These are phyloP conservation scores for Oceanodroma tethys DNA, from an alignment of 2,113 vertebrate genomes.

Conservation along the genomic window DNA sequence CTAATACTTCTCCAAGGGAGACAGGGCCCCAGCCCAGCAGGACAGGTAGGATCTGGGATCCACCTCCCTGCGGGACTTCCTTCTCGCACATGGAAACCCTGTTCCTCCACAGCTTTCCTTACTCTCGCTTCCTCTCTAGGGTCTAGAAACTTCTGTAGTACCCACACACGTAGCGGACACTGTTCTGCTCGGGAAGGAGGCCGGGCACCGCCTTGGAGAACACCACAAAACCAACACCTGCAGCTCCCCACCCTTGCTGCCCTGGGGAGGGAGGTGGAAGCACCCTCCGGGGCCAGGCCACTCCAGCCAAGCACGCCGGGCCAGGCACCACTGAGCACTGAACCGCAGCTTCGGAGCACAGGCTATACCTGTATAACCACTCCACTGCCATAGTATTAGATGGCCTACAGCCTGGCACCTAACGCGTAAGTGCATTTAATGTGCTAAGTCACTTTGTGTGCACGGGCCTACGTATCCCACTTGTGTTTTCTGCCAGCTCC, in stretches of 20 bases:
- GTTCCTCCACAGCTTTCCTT: background rate
- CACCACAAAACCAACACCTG: background rate
- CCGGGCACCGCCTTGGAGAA: background rate
- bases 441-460: background rate
- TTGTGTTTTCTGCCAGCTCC: background rate
- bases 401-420: background rate
- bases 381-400: rapidly evolving
- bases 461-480: background rate
- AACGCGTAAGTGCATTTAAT: background rate
- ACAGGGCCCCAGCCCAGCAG: background rate
- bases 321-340: background rate
- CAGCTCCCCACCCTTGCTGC: background rate
- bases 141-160: background rate
- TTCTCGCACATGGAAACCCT: background rate
- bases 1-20: background rate
- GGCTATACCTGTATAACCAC: no score
- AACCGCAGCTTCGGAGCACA: background rate
- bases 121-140: background rate
- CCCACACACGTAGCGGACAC: rapidly evolving
- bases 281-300: background rate
- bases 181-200: background rate
- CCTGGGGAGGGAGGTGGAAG: background rate
- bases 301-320: no score
- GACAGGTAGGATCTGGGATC: background rate
- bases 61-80: no score